These are phyloP conservation scores for Drosophila murphyi DNA, from an alignment of 1,140 invertebrate species.

Conservation along the genomic window DNA sequence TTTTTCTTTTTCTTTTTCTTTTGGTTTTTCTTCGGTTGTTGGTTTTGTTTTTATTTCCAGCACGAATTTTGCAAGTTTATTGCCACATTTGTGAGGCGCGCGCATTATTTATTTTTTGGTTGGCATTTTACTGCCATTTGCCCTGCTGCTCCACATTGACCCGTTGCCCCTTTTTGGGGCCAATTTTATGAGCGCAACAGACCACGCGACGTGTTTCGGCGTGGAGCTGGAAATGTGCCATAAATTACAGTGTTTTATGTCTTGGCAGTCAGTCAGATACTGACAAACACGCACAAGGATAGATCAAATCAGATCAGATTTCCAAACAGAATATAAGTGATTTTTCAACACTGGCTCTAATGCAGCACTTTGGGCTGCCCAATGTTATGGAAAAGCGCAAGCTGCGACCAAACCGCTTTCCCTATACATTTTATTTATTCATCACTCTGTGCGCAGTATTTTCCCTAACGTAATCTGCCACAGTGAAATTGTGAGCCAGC, in stretches of 20 bases:
- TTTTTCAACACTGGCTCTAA: constrained; percentile 41
- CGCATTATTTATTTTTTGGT: constrained; percentile 58
- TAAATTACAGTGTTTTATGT: constrained; percentile 78
- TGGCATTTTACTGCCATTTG: constrained; percentile 61
- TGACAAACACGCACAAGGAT: constrained; percentile 4
- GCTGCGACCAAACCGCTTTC: neutral
- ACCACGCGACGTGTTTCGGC: constrained; percentile 41
- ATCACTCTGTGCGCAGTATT: neutral
- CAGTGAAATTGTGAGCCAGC: neutral
- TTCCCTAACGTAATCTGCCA: neutral
- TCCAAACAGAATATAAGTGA: constrained; percentile 53
- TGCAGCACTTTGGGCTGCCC: neutral
- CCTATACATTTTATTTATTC: neutral
- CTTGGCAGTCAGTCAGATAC: constrained; percentile 52
- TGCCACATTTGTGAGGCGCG: constrained; percentile 54
- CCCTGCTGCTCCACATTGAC: constrained; percentile 38
- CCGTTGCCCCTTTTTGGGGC: constrained; percentile 21
- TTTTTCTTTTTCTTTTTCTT: neutral
- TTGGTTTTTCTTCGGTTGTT: neutral
- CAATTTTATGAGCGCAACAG: constrained; percentile 69
- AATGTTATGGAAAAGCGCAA: neutral
- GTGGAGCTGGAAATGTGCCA: constrained; percentile 74
- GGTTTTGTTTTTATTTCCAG: constrained; percentile 27
- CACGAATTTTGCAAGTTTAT: constrained; percentile 63
- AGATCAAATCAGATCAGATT: constrained; percentile 68